Percentiles rank a stretch among this genome's conserved stretches.
These are phyloP conservation scores for Drosophila niveifrons DNA, from an alignment of 2,888 invertebrate genomes.

Conservation along the genomic window DNA sequence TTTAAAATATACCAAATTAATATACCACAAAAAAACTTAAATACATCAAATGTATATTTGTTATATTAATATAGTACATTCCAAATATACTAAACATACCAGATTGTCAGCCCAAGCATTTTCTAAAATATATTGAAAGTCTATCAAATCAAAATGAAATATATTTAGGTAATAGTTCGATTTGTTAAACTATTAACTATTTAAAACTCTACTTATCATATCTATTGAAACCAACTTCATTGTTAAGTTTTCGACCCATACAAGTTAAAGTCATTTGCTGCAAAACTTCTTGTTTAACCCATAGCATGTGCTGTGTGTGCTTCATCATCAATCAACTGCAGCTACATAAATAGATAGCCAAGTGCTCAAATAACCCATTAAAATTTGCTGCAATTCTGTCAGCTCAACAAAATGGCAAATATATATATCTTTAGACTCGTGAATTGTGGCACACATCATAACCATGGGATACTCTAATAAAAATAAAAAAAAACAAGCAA, in stretches of 20 bases:
- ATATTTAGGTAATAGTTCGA: no score
- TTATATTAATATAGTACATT: no score
- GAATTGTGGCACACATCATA: slow-evolving; percentile 38
- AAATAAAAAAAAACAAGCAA: slow-evolving; percentile 9
- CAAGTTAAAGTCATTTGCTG: not conserved
- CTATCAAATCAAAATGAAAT: no score
- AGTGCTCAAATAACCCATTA: slow-evolving; percentile 36
- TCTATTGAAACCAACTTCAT: no score
- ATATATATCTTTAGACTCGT: slow-evolving; percentile 18
- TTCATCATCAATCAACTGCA: slow-evolving; percentile 32
- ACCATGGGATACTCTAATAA: slow-evolving; percentile 13
- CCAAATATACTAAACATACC: no score
- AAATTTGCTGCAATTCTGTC: slow-evolving; percentile 20
- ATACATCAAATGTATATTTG: no score
- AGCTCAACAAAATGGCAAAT: slow-evolving; percentile 30
- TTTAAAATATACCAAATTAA: no score
- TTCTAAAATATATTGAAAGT: no score
- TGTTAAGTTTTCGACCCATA: not conserved
- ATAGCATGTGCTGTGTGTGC: not conserved
- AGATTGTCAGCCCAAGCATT: no score
- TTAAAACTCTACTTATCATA: no score
- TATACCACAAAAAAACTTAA: no score
- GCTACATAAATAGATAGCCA: slow-evolving; percentile 12
- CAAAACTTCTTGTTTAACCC: not conserved
- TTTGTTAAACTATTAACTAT: no score